Conservation (phyloP, 2,888 invertebrate genomes). For the Meta bourneti region DNA sequence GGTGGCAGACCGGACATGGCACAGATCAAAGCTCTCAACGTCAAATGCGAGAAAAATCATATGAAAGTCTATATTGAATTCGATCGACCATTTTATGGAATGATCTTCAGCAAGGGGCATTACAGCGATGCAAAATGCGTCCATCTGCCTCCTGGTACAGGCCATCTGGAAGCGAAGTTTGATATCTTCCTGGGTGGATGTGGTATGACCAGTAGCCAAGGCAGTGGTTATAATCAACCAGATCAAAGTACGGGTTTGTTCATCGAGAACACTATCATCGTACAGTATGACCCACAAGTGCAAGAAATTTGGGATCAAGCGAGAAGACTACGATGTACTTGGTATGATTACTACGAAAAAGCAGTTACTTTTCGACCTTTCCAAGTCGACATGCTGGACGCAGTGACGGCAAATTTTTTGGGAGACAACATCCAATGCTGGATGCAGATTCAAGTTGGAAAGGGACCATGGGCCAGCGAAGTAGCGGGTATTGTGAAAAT, state of each 20-base stretch:
- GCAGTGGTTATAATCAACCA: slow-evolving; percentile 61
- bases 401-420: slow-evolving; percentile 96
- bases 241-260: slow-evolving; percentile 88
- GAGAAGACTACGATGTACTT: slow-evolving; percentile 93
- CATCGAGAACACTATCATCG: slow-evolving; percentile 95
- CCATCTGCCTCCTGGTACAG: slow-evolving; percentile 93
- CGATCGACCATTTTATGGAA: slow-evolving; percentile 95
- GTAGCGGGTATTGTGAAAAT: slow-evolving; percentile 97
- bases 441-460: slow-evolving; percentile 98
- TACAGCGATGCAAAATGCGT: slow-evolving; percentile 90
- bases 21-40: slow-evolving; percentile 90
- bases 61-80: slow-evolving; percentile 97
- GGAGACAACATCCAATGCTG: slow-evolving; percentile 97
- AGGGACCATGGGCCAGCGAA: slow-evolving; percentile 98
- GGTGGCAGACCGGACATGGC: slow-evolving; percentile 91
- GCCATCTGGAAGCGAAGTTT: slow-evolving; percentile 93
- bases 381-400: slow-evolving; percentile 95
- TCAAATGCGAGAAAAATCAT: slow-evolving; percentile 96
- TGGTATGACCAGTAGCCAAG: slow-evolving; percentile 94
- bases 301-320: slow-evolving; percentile 98
- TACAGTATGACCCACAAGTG: slow-evolving; percentile 95
- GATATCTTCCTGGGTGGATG: slow-evolving; percentile 96
- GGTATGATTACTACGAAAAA: slow-evolving; percentile 98
- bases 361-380: slow-evolving; percentile 96
- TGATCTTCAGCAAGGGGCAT: slow-evolving; percentile 94